Evolutionary conservation across 2,888 invertebrate genomes (phyloP), one percentile per base, ranked within the genome.

Genomic region (Drosophila kuntzei): DNA sequence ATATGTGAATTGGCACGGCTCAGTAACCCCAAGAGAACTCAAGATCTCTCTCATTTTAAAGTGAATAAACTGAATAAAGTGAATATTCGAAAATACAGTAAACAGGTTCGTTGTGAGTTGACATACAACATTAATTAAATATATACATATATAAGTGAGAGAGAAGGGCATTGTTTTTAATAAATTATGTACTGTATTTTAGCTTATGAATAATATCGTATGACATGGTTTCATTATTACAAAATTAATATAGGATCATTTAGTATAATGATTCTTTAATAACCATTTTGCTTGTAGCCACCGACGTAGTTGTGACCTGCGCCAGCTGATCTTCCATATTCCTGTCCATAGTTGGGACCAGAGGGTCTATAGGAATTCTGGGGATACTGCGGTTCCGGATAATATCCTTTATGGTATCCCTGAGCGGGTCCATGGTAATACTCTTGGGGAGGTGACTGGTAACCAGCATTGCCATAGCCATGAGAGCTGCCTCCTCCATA

Each of bases 401-500:
- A 86, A 41, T 82, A 79, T 2, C 67, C 65, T 6, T 68, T 58
- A 0, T 46, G 43, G 20, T 53, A 61, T 2, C 36, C 43, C 18
- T 64, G 54, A 4, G 18, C 57, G 9, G 66, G 67, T 44, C 46
- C 22, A 3, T 57, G 63, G 53, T 85, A 75, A 34, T 78, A 76
- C 6, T 53, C 51, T 32, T 81, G 64, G 7, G 67, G 34, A 6
- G 59, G 65, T 0, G 47, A 59, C 22, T 80, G 67, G 3, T 43
- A 54, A 12, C 27, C 58, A 2, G 7, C 65, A 62, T 37, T 65
- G 34, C 55, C 72, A 29, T 88, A 66, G 1, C 37, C 67, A 32
- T 73, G 62, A 3, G 44, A 41, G 22, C 63, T 34, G 0, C 78
- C 85, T 2, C 80, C 78, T 22, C 87, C 89, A 22, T 89, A 87